These are phyloP conservation scores for Andinoacara biseriatus DNA, from an alignment of 2,113 vertebrate species.

Conservation along the genomic window DNA sequence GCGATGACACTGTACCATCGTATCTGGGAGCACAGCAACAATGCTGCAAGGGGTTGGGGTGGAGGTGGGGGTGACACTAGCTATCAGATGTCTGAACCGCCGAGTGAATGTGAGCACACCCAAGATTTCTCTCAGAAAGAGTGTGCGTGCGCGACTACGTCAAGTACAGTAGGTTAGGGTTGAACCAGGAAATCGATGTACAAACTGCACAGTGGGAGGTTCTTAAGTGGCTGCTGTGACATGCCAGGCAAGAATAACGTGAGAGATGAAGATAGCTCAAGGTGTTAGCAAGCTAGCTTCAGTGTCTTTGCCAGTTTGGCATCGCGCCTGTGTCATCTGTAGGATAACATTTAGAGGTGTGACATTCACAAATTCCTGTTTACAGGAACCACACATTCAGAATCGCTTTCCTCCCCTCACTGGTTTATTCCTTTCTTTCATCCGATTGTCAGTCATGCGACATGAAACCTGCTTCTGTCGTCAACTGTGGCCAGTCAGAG, in stretches of 20 bases:
- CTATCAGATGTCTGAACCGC: not conserved
- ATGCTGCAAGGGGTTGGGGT: not conserved
- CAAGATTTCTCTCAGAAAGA: not conserved
- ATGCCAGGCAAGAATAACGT: not conserved
- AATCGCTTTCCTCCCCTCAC: rapidly evolving
- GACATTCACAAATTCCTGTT: not conserved
- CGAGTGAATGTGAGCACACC: not conserved
- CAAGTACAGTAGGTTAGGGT: not conserved
- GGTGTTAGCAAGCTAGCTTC: not conserved
- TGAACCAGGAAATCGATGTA: conserved; percentile 15
- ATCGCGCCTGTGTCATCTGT: not conserved
- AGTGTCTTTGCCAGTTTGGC: not conserved
- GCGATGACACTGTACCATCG: not conserved
- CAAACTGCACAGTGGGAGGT: not conserved
- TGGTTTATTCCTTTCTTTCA: conserved; percentile 1
- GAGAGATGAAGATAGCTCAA: not conserved
- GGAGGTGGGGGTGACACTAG: not conserved
- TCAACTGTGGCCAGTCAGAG: not conserved
- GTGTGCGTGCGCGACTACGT: not conserved
- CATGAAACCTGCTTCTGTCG: not conserved
- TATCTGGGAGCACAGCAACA: not conserved
- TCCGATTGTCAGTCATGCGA: conserved; percentile 1
- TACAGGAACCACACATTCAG: not conserved
- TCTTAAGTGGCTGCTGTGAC: not conserved
- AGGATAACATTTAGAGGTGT: not conserved